phyloP scores from a whole-genome alignment of 1,140 invertebrate genomes.

The Magallana angulata region DNA sequence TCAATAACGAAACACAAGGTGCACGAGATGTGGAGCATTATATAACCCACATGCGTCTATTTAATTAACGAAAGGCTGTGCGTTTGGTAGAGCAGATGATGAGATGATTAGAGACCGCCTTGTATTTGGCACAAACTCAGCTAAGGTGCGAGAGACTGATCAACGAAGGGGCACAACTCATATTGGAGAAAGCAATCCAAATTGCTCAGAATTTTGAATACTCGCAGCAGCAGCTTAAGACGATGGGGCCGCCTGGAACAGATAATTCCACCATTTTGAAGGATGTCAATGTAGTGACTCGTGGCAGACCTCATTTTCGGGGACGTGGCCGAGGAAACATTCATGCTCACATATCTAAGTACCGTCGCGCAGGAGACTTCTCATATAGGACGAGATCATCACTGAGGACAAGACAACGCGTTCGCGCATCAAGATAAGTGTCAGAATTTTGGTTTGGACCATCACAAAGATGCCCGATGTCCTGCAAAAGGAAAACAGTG shows the following conservation, averaged over 20 bases:
- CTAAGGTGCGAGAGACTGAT: too few species aligned
- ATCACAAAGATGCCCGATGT: background rate
- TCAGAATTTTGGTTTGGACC: constrained; percentile 23
- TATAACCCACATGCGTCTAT: constrained; percentile 45
- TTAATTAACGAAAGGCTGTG: constrained; percentile 47
- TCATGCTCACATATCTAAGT: background rate
- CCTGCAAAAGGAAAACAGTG: too few species aligned
- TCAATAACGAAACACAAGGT: background rate
- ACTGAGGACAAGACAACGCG: background rate
- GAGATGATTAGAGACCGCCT: constrained; percentile 39
- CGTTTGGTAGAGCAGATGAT: constrained; percentile 32
- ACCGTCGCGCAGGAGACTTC: background rate
- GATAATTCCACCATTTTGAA: background rate
- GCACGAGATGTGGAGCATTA: constrained; percentile 48
- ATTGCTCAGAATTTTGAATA: constrained; percentile 49
- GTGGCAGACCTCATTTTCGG: too few species aligned
- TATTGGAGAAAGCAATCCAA: too few species aligned
- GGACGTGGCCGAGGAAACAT: too few species aligned
- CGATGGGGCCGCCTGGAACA: constrained; percentile 43
- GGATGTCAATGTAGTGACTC: background rate
- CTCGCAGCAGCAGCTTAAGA: constrained; percentile 47
- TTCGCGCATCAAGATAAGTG: background rate
- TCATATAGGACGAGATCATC: background rate
- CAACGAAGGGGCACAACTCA: too few species aligned
- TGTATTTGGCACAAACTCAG: too few species aligned